phyloP scores from a whole-genome alignment of 2,113 vertebrate species.

The Ailurus styani region DNA sequence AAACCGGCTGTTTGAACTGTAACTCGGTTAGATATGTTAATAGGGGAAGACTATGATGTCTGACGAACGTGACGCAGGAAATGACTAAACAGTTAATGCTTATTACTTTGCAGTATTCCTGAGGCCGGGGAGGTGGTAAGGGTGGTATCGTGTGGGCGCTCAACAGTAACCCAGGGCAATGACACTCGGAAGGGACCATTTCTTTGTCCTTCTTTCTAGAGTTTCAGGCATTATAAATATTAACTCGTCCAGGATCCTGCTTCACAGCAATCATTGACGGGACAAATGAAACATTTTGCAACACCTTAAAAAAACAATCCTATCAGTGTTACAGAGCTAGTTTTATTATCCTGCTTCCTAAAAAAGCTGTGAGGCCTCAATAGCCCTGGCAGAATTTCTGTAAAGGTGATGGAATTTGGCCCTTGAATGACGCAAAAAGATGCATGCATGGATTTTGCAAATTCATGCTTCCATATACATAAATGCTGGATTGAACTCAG shows the following conservation, averaged over 20 bases:
- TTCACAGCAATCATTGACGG: slow-evolving; percentile 25
- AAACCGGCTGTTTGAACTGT: slow-evolving; percentile 74
- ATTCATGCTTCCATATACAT: neutral
- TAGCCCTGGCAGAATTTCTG: neutral
- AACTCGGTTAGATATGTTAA: slow-evolving; percentile 71
- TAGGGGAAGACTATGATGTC: slow-evolving; percentile 46
- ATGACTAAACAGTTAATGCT: slow-evolving; percentile 81
- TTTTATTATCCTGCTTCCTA: slow-evolving; percentile 38
- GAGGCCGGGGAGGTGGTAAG: slow-evolving; percentile 76
- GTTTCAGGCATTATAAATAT: slow-evolving; percentile 48
- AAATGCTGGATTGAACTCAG: neutral
- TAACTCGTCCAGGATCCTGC: slow-evolving; percentile 59
- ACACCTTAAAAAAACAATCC: slow-evolving; percentile 20
- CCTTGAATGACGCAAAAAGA: slow-evolving; percentile 25
- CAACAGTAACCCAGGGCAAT: slow-evolving; percentile 75
- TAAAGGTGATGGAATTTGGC: slow-evolving; percentile 43
- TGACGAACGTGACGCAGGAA: slow-evolving; percentile 81
- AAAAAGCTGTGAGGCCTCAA: neutral
- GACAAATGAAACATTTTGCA: slow-evolving; percentile 26
- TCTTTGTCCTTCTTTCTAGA: slow-evolving; percentile 12
- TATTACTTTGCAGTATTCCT: slow-evolving; percentile 77
- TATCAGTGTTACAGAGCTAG: neutral
- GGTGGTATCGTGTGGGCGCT: slow-evolving; percentile 77
- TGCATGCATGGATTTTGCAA: neutral
- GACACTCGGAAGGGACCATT: slow-evolving; percentile 73